A percentile compares a stretch with the other conserved stretches of the same genome.
Evolutionary conservation across 30 jellyfish, hydroid and myxozoan species (phyloP).

Genomic region (Cassiopea andromeda): DNA sequence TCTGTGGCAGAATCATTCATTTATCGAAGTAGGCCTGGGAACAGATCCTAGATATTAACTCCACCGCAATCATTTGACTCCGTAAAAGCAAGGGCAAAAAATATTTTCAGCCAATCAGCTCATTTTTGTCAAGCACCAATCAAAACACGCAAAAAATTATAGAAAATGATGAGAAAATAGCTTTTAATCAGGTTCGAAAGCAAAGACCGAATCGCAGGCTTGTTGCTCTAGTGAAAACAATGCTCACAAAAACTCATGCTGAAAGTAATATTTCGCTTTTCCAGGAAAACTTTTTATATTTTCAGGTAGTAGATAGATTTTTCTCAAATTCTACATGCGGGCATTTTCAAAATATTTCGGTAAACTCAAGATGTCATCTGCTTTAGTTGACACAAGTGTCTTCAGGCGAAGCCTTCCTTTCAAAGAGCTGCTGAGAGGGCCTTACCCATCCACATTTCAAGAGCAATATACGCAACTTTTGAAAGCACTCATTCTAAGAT

Average conservation of each 20-base stretch:
- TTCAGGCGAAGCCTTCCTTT: no score
- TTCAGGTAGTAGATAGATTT: background rate
- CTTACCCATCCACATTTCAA: constrained; percentile 6
- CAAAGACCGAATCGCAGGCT: background rate
- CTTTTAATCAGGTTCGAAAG: background rate
- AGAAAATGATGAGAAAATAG: background rate
- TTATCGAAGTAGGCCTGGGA: no score
- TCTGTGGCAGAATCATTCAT: no score
- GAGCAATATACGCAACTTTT: background rate
- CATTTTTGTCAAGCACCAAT: background rate
- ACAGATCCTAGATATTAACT: no score
- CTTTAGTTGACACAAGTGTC: background rate
- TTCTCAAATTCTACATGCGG: background rate
- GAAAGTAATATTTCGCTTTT: constrained; percentile 15
- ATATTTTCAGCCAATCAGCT: background rate
- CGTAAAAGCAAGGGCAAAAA: background rate
- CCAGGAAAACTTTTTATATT: background rate
- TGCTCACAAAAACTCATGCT: background rate
- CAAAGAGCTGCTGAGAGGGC: no score
- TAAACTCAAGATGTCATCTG: background rate
- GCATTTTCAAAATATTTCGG: constrained; percentile 1
- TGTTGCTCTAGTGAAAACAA: background rate
- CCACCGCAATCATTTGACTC: no score
- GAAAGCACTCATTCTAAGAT: background rate
- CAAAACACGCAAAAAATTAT: background rate